Conservation (phyloP, 1,140 invertebrate genomes). For the Caerostris extrusa region DNA sequence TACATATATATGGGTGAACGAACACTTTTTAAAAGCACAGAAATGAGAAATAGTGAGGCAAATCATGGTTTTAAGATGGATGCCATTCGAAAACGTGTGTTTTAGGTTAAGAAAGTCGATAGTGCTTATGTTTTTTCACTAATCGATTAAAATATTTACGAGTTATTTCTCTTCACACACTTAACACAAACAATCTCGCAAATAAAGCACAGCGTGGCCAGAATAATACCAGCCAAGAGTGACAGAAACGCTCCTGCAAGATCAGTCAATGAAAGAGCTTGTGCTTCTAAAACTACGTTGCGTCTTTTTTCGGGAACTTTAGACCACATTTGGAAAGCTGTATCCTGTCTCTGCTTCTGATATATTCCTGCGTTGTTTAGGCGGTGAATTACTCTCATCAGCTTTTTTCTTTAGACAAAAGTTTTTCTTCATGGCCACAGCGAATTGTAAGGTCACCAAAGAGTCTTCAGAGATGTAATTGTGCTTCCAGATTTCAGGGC, state of each 20-base stretch:
- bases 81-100: no score
- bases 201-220: neutral
- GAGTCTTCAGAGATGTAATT: neutral
- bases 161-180: no score
- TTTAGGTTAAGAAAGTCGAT: no score
- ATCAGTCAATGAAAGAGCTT: neutral
- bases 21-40: no score
- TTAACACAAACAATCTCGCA: no score
- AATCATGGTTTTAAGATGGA: no score
- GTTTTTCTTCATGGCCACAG: neutral
- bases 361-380: neutral
- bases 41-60: no score
- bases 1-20: no score
- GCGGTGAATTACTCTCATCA: neutral
- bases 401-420: neutral
- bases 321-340: neutral
- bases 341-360: neutral
- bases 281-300: neutral
- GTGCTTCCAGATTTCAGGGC: neutral
- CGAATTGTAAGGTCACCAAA: neutral
- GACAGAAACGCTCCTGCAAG: neutral
- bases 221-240: neutral
- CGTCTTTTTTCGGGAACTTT: neutral
- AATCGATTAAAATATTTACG: no score
- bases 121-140: no score